Evolutionary conservation across 2,113 vertebrate species (phyloP).

Genomic region (Pachypanchax playfairii): DNA sequence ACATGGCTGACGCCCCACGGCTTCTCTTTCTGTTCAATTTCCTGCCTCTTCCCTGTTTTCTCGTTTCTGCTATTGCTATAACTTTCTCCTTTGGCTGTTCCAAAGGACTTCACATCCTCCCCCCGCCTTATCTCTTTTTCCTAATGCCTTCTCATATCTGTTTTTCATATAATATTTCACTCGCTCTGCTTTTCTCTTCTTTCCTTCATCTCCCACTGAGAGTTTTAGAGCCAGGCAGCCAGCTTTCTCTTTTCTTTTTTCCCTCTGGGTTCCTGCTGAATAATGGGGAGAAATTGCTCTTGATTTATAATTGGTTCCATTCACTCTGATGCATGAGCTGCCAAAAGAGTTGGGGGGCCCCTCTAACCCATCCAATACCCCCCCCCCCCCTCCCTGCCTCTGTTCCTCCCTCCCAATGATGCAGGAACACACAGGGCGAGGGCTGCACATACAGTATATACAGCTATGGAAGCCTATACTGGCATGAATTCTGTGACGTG

Average conservation of each 20-base stretch:
- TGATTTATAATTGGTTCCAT: constrained; percentile 87
- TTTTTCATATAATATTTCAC: constrained; percentile 74
- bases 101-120: constrained; percentile 33
- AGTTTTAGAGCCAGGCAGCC: constrained; percentile 56
- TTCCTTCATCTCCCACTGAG: constrained; percentile 64
- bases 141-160: constrained; percentile 60
- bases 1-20: constrained; percentile 10
- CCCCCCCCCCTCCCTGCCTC: constrained; percentile 15
- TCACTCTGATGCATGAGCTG: constrained; percentile 81
- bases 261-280: constrained; percentile 72
- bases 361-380: constrained; percentile 35
- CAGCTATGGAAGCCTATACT: constrained; percentile 55
- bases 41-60: constrained; percentile 28
- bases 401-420: constrained; percentile 27
- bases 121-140: constrained; percentile 63
- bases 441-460: constrained; percentile 46
- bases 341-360: constrained; percentile 75
- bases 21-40: constrained; percentile 43
- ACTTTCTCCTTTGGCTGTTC: constrained; percentile 27
- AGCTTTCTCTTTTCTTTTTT: constrained; percentile 3
- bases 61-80: constrained; percentile 57
- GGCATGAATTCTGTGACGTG: constrained; percentile 20
- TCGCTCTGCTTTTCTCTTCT: constrained; percentile 47
- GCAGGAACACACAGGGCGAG: constrained; percentile 64
- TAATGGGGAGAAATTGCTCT: constrained; percentile 84